Percentiles rank a stretch among this genome's conserved stretches.
Conservation (phyloP, 2,113 vertebrate species). For the Microcebus lehilahytsara region DNA sequence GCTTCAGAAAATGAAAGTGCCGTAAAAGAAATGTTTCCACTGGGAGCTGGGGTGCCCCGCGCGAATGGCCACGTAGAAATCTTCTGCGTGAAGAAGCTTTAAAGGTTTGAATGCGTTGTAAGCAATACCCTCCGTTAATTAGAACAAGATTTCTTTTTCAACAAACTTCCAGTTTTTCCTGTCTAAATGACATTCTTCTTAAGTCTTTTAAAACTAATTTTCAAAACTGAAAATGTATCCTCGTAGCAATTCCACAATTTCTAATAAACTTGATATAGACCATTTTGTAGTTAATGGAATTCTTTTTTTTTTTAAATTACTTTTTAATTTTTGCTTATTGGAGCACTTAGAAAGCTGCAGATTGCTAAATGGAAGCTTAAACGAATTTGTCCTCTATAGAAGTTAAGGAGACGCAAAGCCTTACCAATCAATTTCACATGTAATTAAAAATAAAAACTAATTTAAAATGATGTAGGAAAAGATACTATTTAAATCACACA, state of each 20-base stretch:
- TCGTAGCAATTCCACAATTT: neutral
- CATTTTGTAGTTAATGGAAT: constrained; percentile 14
- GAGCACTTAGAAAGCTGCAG: neutral
- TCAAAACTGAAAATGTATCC: constrained; percentile 22
- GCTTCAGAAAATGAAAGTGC: constrained; percentile 79
- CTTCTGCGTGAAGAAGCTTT: accelerated
- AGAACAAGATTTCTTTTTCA: neutral
- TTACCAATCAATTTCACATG: neutral
- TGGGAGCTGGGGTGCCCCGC: accelerated
- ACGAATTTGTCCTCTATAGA: neutral
- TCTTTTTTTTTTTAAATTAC: neutral
- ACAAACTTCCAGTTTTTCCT: neutral
- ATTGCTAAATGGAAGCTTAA: neutral
- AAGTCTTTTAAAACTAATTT: constrained; percentile 10
- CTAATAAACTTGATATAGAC: neutral
- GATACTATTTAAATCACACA: neutral
- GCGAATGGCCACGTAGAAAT: accelerated
- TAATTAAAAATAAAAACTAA: neutral
- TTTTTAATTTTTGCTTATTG: neutral
- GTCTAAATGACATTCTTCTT: neutral
- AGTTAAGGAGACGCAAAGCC: neutral
- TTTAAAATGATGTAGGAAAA: neutral
- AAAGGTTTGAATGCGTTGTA: neutral
- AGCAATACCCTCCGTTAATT: neutral
- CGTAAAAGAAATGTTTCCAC: accelerated